Evolutionary conservation across 1,140 invertebrate species (phyloP), one percentile per base, ranked within the genome.

Genomic region (Euschistus heros): DNA sequence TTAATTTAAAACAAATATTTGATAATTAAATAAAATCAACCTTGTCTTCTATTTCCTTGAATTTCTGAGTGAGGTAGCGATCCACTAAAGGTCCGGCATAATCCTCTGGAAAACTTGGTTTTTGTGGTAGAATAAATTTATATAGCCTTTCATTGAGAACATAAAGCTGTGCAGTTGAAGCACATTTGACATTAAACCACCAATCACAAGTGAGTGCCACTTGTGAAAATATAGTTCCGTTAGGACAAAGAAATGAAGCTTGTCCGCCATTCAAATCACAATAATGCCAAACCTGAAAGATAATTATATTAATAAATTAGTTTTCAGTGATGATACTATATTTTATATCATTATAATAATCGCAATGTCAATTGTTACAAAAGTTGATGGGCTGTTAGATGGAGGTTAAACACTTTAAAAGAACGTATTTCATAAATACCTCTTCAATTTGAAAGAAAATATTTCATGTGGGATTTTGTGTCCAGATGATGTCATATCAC

Each of bases 191-290:
- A 73, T 92, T 93, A 75, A 91, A 93, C 91, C 91, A 93, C 91
- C 91, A 92, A 74, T 92, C 89, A 70, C 91, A 94, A 0, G 89
- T 92, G 0, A 91, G 75, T 0, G 82, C 84, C 2, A 87, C 85
- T 79, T 94, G 92, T 72, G 86, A 92, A 76, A 94, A 94, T 70
- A 94, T 88, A 4, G 92, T 94, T 20, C 91, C 90, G 72, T 94
- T 94, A 8, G 91, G 91, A 73, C 91, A 94, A 2, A 94, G 77
- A 72, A 94, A 94, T 1, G 89, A 91, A 6, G 91, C 88, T 76
- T 93, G 89, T 8, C 90, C 89, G 14, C 90, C 91, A 72, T 92
- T 92, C n/a, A 92, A 78, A 75, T 92, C 89, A 71, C 91, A 93
- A 71, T 92, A 92, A 74, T 93, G 90, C 89, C 89, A 93, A 7